A percentile compares a stretch with the other conserved stretches of the same genome.
Evolutionary conservation across 2,797 vertebrate species (phyloP).

Genomic region (Brachyalestes nurse): DNA sequence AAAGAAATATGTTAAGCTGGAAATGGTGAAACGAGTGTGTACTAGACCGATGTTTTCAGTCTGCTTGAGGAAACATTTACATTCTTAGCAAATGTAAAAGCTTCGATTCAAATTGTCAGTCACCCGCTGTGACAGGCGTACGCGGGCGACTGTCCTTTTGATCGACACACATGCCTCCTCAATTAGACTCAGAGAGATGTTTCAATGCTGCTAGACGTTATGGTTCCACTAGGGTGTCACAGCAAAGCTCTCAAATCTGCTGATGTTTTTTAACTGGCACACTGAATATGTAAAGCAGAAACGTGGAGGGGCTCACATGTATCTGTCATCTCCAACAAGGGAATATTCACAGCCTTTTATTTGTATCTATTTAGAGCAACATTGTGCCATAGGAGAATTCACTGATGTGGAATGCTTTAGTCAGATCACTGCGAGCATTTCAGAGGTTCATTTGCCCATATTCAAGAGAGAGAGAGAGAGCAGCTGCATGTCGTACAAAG

Average conservation of each 20-base stretch:
- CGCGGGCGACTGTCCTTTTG: background rate
- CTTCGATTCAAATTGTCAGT: conserved; percentile 7
- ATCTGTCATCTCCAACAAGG: conserved; percentile 40
- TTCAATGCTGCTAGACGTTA: background rate
- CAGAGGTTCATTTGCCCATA: conserved; percentile 5
- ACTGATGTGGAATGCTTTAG: conserved; percentile 69
- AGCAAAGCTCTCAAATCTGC: conserved; percentile 20
- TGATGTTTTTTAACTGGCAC: conserved; percentile 16
- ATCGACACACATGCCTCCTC: conserved; percentile 8
- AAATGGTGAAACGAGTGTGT: background rate
- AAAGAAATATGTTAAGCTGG: background rate
- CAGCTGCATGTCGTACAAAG: conserved; percentile 18
- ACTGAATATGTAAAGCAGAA: conserved; percentile 30
- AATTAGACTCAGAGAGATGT: background rate
- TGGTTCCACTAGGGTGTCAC: conserved; percentile 29
- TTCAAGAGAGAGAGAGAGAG: conserved; percentile 24
- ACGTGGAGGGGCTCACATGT: conserved; percentile 13
- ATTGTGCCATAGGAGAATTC: conserved; percentile 70
- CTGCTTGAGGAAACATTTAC: conserved; percentile 16
- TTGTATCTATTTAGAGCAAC: conserved; percentile 46
- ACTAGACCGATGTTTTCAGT: background rate
- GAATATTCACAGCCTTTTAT: conserved; percentile 29
- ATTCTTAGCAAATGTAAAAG: conserved; percentile 15
- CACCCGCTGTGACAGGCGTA: background rate
- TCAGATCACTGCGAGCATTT: conserved; percentile 61